Base-by-base conservation (phyloP, 2,888 invertebrate genomes). In the Platypus cylindrus region DNA sequence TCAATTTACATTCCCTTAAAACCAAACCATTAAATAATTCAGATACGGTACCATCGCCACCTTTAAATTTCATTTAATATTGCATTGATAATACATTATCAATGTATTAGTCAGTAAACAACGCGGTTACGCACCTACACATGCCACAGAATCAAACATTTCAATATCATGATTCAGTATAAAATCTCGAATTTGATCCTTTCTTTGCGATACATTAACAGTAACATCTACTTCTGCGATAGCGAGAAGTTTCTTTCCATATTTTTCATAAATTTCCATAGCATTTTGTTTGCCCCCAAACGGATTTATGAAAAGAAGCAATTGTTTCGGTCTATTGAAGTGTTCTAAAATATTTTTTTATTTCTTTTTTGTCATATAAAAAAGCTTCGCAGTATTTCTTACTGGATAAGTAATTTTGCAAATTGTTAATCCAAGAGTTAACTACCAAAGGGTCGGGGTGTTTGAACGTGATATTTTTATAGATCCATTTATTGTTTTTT, bases 21-120 rank as follows among this genome's bases (percentile, higher is more conserved):
- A 81, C 64, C 29, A 84, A 58, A 1, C 85, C 84, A 55, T 83
- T 82, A 44, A 76, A 73, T 17, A 86, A 67, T 61, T 89, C 89
- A 5, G 82, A 75, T 48, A 85, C 79, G 26, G 86, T 83, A 1
- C 89, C 89, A 59, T 90, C 89, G 1, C 89, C 89, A 1, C 89
- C 89, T n/a, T n/a, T 27, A 27, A 27, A 27, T 7, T 20, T 9
- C 5, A 20, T 7, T 9, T 7, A 20, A 20, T 9, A 20, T 7
- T 20, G 20, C 20, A 7, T 20, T 20, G n/a, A n/a, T n/a, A n/a
- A n/a, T n/a, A n/a, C n/a, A n/a, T n/a, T n/a, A n/a, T 20, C 5
- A 20, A 20, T 20, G 20, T 20, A 7, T 20, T 20, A 24, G n/a
- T 9, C 4, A 24, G 9, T 4, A 7, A 24, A 7, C 12, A 14